phyloP scores from a whole-genome alignment of 2,888 invertebrate genomes.

The Cosmia pyralina region DNA sequence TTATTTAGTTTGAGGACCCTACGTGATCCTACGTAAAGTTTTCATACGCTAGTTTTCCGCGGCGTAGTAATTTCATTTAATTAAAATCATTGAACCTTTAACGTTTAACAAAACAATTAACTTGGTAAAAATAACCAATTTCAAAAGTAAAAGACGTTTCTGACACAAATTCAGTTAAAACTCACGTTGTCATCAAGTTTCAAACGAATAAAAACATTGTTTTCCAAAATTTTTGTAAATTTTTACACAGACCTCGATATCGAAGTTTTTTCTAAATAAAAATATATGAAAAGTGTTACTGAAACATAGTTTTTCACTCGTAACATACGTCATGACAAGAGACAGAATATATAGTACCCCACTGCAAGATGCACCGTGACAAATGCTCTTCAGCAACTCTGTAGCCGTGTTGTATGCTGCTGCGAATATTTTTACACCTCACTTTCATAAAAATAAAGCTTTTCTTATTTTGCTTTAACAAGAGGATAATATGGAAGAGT shows the following conservation, averaged over 20 bases:
- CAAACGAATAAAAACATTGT: background rate
- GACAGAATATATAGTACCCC: constrained; percentile 32
- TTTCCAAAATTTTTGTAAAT: background rate
- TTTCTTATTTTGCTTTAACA: constrained; percentile 21
- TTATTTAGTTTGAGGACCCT: no score
- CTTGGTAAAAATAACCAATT: constrained; percentile 1
- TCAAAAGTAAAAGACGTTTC: background rate
- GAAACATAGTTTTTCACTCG: constrained; percentile 22
- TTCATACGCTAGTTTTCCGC: background rate
- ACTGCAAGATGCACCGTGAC: constrained; percentile 39
- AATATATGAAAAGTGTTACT: background rate
- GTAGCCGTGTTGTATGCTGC: constrained; percentile 10
- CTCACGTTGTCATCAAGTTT: background rate
- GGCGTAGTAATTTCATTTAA: background rate
- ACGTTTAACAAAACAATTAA: constrained; percentile 16
- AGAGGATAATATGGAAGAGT: background rate
- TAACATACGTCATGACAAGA: constrained; percentile 16
- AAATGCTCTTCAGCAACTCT: constrained; percentile 37
- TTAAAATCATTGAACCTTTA: constrained; percentile 23
- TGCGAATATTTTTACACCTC: constrained; percentile 18
- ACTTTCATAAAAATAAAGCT: constrained; percentile 4
- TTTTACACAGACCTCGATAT: background rate
- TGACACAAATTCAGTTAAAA: background rate
- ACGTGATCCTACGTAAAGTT: background rate
- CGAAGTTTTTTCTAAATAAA: background rate